phyloP scores from a whole-genome alignment of 2,797 vertebrate genomes.

The Anguilla marmorata region DNA sequence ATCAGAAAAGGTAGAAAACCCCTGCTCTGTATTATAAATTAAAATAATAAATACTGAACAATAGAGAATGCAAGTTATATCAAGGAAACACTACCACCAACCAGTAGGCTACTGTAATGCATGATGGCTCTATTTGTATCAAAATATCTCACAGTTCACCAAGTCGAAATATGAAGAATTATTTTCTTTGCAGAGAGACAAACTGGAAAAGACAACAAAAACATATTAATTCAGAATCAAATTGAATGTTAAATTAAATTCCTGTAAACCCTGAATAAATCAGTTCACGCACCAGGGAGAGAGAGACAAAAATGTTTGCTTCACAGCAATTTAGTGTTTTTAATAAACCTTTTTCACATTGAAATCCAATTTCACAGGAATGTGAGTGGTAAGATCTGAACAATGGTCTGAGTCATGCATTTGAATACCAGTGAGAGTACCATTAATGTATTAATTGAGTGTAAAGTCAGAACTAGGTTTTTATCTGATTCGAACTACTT shows the following conservation, averaged over 20 bases:
- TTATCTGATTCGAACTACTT: not conserved
- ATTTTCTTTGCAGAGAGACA: conserved; percentile 3
- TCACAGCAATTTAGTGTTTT: conserved; percentile 29
- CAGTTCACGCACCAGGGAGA: conserved; percentile 12
- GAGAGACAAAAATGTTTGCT: conserved; percentile 30
- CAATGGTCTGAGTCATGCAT: conserved; percentile 1
- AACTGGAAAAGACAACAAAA: conserved; percentile 21
- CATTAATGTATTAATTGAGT: conserved; percentile 21
- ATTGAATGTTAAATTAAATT: conserved; percentile 36
- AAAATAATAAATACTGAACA: not conserved
- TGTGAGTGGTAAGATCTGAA: conserved; percentile 22
- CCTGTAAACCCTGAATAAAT: conserved; percentile 24
- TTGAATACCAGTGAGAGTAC: conserved; percentile 23
- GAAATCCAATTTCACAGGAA: conserved; percentile 34
- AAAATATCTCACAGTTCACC: conserved; percentile 4
- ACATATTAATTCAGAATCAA: conserved; percentile 28
- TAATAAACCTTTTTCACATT: conserved; percentile 30
- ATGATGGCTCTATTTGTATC: conserved; percentile 23
- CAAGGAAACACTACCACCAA: not conserved
- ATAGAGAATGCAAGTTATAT: conserved; percentile 1
- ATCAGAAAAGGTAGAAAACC: not conserved
- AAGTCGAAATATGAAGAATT: conserved; percentile 20
- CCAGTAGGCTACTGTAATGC: not conserved
- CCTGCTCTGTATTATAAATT: not conserved
- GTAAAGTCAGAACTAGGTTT: not conserved